Evolutionary conservation across 2,113 vertebrate genomes (phyloP).

Genomic region (Ariopsis seemanni): DNA sequence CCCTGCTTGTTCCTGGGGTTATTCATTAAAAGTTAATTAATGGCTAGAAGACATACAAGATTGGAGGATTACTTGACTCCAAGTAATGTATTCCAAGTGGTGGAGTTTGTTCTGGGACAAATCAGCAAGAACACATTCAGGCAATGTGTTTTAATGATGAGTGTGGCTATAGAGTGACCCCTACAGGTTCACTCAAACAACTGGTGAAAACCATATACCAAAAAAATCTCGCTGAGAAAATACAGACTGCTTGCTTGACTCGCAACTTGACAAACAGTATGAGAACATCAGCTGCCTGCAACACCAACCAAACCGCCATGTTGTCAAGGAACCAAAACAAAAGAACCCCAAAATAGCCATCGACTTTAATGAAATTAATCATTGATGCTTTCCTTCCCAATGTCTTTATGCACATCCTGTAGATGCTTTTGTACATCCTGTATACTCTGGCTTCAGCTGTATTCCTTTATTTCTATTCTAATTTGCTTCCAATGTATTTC

Average conservation of each 20-base stretch:
- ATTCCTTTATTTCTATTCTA: conserved; percentile 18
- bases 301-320: not conserved
- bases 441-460: conserved; percentile 10
- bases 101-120: not conserved
- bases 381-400: conserved; percentile 37
- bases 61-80: conserved; percentile 4
- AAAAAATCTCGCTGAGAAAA: not conserved
- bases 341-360: conserved; percentile 36
- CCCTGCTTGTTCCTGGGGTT: not conserved
- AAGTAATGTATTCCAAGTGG: not conserved
- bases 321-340: conserved; percentile 36
- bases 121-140: not conserved
- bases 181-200: conserved; percentile 51
- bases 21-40: conserved; percentile 14
- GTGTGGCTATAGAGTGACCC: conserved; percentile 65
- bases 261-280: not conserved
- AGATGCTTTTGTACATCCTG: conserved; percentile 19
- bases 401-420: conserved; percentile 23
- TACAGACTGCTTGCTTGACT: not conserved
- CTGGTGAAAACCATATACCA: not conserved
- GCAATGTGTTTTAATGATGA: conserved; percentile 46
- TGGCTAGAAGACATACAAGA: conserved; percentile 5
- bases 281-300: not conserved
- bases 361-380: conserved; percentile 16
- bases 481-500: conserved; percentile 3